Evolutionary conservation across 2,113 vertebrate genomes (phyloP).

Genomic region (Bagarius yarrelli): DNA sequence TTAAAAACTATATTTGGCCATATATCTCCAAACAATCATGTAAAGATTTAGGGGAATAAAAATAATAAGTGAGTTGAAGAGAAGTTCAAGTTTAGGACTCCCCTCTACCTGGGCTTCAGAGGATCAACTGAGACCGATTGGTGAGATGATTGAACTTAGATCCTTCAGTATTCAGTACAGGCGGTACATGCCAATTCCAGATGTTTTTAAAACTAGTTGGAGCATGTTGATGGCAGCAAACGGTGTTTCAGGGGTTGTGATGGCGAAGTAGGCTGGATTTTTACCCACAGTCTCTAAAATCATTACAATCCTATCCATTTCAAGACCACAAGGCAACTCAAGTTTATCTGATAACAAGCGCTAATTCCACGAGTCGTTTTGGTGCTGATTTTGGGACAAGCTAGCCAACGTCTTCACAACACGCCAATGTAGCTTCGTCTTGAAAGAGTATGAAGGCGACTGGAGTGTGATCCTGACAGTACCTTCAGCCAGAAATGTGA

Average conservation of each 20-base stretch:
- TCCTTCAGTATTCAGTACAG: slow-evolving; percentile 36
- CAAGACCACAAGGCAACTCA: not conserved
- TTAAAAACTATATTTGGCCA: slow-evolving; percentile 66
- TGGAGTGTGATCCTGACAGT: not conserved
- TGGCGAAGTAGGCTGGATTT: slow-evolving; percentile 15
- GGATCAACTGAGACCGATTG: slow-evolving; percentile 23
- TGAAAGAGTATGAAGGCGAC: not conserved
- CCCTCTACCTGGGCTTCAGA: not conserved
- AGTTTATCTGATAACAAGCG: not conserved
- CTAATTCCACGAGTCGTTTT: slow-evolving; percentile 30
- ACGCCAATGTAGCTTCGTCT: slow-evolving; percentile 38
- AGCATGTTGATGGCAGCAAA: not conserved
- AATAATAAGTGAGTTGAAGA: slow-evolving; percentile 51
- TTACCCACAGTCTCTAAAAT: not conserved
- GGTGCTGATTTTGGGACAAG: slow-evolving; percentile 33
- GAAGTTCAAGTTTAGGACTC: slow-evolving; percentile 50
- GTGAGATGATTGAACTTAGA: slow-evolving; percentile 58
- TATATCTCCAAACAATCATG: slow-evolving; percentile 64
- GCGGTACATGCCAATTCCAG: not conserved
- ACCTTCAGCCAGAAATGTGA: not conserved
- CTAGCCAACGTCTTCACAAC: slow-evolving; percentile 46
- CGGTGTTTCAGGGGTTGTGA: not conserved
- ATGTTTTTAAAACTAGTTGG: not conserved
- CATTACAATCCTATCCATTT: not conserved
- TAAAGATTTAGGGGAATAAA: slow-evolving; percentile 54